Percentiles rank a stretch among this genome's conserved stretches.
Evolutionary conservation across 2,113 vertebrate genomes (phyloP).

Genomic region (Anthoscopus minutus): DNA sequence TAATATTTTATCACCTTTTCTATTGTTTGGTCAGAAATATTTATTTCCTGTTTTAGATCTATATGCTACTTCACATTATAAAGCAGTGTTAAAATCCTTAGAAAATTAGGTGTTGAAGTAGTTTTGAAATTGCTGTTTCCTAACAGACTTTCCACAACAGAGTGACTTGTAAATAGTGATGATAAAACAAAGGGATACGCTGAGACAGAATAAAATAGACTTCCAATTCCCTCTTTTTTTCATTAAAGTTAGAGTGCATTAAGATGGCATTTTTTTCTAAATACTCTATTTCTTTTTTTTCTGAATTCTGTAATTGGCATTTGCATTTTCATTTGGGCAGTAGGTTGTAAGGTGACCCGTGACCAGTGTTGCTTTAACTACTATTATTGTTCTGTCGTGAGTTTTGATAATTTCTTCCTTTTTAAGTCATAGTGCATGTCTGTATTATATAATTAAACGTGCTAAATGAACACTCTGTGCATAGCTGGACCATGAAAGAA

Average conservation of each 20-base stretch:
- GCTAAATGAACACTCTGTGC: not conserved
- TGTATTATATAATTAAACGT: not conserved
- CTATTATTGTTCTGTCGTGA: not conserved
- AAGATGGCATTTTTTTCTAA: not conserved
- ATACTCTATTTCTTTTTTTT: not conserved
- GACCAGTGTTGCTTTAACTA: too few species aligned
- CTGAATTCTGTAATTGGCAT: too few species aligned
- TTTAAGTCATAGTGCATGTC: not conserved
- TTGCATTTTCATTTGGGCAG: too few species aligned
- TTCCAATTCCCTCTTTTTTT: not conserved
- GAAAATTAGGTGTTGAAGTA: not conserved
- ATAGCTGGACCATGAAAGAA: not conserved
- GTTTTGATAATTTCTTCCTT: not conserved
- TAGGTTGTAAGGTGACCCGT: too few species aligned
- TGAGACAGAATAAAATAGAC: not conserved
- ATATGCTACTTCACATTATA: not conserved
- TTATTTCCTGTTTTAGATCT: not conserved
- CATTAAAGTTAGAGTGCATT: not conserved
- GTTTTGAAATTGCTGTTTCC: not conserved
- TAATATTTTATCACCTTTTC: not conserved
- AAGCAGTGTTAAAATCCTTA: not conserved
- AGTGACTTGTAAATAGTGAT: not conserved
- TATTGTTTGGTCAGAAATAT: not conserved
- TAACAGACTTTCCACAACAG: not conserved
- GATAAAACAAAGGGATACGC: not conserved